Evolutionary conservation across 2,888 invertebrate genomes (phyloP), one percentile per base, ranked within the genome.

Genomic region (Polyommatus icarus): DNA sequence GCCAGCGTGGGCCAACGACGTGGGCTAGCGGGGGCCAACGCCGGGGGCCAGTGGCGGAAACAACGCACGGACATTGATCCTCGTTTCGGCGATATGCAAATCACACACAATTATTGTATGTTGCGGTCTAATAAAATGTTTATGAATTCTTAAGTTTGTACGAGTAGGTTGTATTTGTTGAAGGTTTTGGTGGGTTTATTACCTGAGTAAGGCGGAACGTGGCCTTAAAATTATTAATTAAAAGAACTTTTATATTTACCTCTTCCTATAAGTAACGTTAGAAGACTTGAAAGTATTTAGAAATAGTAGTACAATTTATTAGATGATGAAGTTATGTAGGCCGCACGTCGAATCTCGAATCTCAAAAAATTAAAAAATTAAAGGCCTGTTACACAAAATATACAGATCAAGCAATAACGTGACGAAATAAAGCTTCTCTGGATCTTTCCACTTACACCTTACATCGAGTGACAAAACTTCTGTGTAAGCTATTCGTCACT

Each of bases 1-100:
- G 87, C 81, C 86, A 86, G 87, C 82, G 46, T 10, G 46, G 18
- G 54, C 54, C 50, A 50, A 50, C 50, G 50, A 15, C 40, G 40
- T 8, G 40, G 50, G 50, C 50, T 15, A 50, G 50, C 50, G 15
- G 50, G 50, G 50, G 50, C 50, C 50, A 50, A 18, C 12, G 15
- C 18, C 54, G 67, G 29, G 67, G 29, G 18, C 67, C 29, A 32
- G 67, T 67, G 18, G 67, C 67, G 67, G 67, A 67, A 67, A 32
- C 67, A 18, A 29, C 67, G 15, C 67, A 67, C 29, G 67, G 67
- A 67, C 67, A 32, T 67, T 67, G 67, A 67, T 67, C 29, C 67
- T 29, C 29, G 18, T 32, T 67, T 67, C 67, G 67, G 29, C 67
- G 67, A 67, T 67, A 67, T 67, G 67, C 67, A 67, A 75, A 75